Evolutionary conservation across 2,797 vertebrate species (phyloP), one percentile per base, ranked within the genome.

Genomic region (Tympanoctomys barrerae): DNA sequence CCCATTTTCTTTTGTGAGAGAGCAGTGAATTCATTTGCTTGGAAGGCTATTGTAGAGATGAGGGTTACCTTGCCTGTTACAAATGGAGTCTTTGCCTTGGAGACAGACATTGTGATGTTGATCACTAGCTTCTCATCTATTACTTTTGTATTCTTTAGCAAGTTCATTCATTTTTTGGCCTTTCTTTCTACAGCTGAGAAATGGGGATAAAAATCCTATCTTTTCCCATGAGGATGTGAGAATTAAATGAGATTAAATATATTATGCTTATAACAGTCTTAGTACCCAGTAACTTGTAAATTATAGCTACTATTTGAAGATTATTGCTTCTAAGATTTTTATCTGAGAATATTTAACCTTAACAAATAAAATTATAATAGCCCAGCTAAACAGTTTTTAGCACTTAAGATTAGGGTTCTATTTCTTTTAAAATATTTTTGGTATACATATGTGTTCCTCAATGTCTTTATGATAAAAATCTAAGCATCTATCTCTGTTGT

Each of bases 401-500:
- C 28, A 46, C 33, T 46, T 36, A 42, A 52, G 90, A 89, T 61
- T 83, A 87, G 46, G 21, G 10, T 79, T 28, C 10, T 39, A 11
- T 66, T 62, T 24, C 26, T 94, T 97, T 88, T 14, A 78, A 89
- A 83, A 81, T 21, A 21, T 68, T 75, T 26, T 31, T 86, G 16
- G 22, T 68, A 84, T 36, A 39, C 1, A 24, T 10, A 14, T 73
- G n/a, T 97, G 82, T 89, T 97, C 33, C 86, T 90, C 94, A 81
- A 81, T 2, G 4, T 61, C 64, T 91, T 97, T 94, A 87, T 1
- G 9, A 54, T 13, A 57, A 91, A 96, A 95, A 22, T 2, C 64
- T 97, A 79, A 94, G 89, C 10, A 90, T 84, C 96, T 59, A 82
- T 62, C 62, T 90, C 3, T 54, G 82, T 71, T 54, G 68, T 96